These are phyloP conservation scores for Brotogeris chrysoptera DNA, from an alignment of 2,797 vertebrate genomes.

Conservation along the genomic window DNA sequence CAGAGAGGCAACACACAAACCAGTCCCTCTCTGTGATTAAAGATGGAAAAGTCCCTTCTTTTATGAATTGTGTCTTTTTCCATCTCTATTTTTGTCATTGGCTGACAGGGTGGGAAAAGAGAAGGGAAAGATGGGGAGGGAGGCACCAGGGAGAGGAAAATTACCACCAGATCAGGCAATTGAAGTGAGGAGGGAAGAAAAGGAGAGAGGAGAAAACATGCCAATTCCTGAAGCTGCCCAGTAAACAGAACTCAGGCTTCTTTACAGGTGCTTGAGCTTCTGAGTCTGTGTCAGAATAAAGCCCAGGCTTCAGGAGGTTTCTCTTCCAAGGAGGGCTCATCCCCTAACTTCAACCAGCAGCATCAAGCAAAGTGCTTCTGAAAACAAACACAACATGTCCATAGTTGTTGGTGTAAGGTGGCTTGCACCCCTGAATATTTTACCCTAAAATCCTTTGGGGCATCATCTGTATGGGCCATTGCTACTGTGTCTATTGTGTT, in stretches of 20 bases:
- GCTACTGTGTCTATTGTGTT: fast-evolving
- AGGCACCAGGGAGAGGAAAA: neutral
- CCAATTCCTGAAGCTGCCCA: neutral
- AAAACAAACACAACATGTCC: neutral
- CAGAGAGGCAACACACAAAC: fast-evolving
- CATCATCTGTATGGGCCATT: neutral
- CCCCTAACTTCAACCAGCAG: neutral
- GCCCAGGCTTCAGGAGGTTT: neutral
- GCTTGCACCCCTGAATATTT: neutral
- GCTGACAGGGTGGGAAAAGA: constrained; percentile 10
- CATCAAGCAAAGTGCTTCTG: fast-evolving
- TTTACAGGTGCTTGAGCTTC: neutral
- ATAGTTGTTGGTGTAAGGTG: fast-evolving
- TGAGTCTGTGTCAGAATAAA: neutral
- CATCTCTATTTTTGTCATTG: constrained; percentile 29
- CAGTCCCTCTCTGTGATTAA: neutral
- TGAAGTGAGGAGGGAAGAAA: neutral
- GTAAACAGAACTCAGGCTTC: neutral
- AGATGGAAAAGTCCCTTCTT: constrained; percentile 26
- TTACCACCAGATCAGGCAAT: neutral
- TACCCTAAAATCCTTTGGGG: neutral
- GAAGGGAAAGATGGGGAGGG: neutral
- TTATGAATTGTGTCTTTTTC: neutral
- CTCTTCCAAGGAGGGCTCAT: neutral
- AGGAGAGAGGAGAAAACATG: neutral